phyloP scores from a whole-genome alignment of 2,797 vertebrate genomes.

The Gymnoscopelus microlampas region DNA sequence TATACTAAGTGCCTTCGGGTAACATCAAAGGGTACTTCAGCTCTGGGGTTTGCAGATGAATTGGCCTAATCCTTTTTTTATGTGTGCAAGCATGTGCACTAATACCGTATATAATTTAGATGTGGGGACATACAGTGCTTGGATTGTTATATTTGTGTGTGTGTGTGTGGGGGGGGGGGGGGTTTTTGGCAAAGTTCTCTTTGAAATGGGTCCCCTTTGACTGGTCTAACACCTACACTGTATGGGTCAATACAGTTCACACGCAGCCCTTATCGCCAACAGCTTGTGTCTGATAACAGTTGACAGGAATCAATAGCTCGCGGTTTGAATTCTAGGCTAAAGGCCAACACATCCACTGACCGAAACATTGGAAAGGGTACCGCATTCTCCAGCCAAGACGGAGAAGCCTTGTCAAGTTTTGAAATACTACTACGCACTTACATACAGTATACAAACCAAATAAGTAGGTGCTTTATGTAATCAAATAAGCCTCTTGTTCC shows the following conservation, averaged over 20 bases:
- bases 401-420: no score
- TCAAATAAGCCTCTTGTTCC: no score
- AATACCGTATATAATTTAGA: no score
- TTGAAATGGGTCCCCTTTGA: slow-evolving; percentile 18
- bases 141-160: slow-evolving; percentile 2
- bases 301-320: slow-evolving; percentile 22
- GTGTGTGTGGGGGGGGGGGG: neutral
- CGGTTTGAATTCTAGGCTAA: slow-evolving; percentile 20
- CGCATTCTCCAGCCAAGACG: neutral
- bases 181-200: slow-evolving; percentile 20
- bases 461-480: no score
- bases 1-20: slow-evolving; percentile 31
- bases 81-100: slow-evolving; percentile 8
- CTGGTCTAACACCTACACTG: slow-evolving; percentile 5
- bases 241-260: slow-evolving; percentile 26
- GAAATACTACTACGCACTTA: no score
- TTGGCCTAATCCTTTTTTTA: slow-evolving; percentile 31
- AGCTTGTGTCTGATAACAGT: slow-evolving; percentile 9
- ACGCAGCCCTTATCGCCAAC: neutral
- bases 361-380: neutral
- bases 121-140: no score
- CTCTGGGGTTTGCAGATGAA: slow-evolving; percentile 45
- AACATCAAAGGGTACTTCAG: slow-evolving; percentile 52
- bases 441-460: no score
- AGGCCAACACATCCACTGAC: neutral